A percentile compares a stretch with the other conserved stretches of the same genome.
These are phyloP conservation scores for Chromis chromis DNA, from an alignment of 2,797 vertebrate genomes.

Conservation along the genomic window DNA sequence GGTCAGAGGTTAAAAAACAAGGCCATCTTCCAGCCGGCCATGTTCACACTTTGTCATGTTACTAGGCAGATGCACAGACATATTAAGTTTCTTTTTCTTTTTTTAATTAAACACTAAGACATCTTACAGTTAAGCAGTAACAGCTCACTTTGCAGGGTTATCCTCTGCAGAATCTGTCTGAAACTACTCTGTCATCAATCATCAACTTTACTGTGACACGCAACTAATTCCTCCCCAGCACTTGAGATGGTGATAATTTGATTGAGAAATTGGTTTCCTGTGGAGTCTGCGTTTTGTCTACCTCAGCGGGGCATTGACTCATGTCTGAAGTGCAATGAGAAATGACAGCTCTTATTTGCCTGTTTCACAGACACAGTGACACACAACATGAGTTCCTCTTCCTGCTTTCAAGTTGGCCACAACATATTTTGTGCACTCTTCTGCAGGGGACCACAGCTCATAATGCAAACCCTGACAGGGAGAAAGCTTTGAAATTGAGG, in stretches of 20 bases:
- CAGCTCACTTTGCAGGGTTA: slow-evolving; percentile 13
- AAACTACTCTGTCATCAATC: slow-evolving; percentile 13
- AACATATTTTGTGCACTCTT: slow-evolving; percentile 9
- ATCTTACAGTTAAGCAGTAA: slow-evolving; percentile 16
- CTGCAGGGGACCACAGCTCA: slow-evolving; percentile 5
- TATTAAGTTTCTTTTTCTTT: not conserved
- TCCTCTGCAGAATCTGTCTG: not conserved
- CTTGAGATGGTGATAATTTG: slow-evolving; percentile 55
- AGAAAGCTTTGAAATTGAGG: not conserved
- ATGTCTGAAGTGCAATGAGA: slow-evolving; percentile 55
- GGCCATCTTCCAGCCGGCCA: slow-evolving; percentile 50
- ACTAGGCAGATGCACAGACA: slow-evolving; percentile 19
- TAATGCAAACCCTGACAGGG: not conserved
- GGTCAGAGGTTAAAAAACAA: slow-evolving; percentile 69
- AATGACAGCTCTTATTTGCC: slow-evolving; percentile 56
- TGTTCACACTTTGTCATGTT: slow-evolving; percentile 38
- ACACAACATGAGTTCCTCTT: slow-evolving; percentile 53
- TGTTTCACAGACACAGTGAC: slow-evolving; percentile 52
- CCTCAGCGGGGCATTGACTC: slow-evolving; percentile 61
- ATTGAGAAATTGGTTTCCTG: slow-evolving; percentile 65
- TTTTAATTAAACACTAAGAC: not conserved
- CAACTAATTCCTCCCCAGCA: slow-evolving; percentile 4
- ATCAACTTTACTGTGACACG: slow-evolving; percentile 17
- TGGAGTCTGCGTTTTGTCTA: slow-evolving; percentile 58
- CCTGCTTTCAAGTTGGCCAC: slow-evolving; percentile 21